These are phyloP conservation scores for Leucophenga maculata DNA, from an alignment of 2,888 invertebrate species.

Conservation along the genomic window DNA sequence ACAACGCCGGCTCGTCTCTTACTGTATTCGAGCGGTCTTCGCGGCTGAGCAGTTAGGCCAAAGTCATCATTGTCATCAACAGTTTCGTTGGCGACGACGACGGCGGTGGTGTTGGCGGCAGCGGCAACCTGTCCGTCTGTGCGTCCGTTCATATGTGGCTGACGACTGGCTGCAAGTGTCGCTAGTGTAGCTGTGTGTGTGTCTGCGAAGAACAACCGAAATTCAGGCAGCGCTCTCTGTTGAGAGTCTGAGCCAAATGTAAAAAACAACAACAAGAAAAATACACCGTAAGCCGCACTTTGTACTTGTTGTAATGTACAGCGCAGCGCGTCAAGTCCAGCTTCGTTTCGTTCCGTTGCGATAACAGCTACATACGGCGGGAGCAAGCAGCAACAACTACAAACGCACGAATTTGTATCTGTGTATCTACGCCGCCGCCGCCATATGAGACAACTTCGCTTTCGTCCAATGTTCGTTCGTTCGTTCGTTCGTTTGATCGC, in stretches of 20 bases:
- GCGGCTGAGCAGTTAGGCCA: constrained; percentile 69
- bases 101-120: constrained; percentile 14
- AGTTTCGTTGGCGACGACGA: neutral
- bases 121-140: constrained; percentile 16
- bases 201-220: constrained; percentile 10
- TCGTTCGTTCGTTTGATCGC: no score
- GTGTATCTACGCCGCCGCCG: neutral
- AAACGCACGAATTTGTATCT: neutral
- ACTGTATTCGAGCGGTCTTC: constrained; percentile 71
- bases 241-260: neutral
- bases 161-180: neutral
- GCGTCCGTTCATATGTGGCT: neutral
- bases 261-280: constrained; percentile 48
- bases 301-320: constrained; percentile 39
- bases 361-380: constrained; percentile 16
- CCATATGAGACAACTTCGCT: constrained; percentile 49
- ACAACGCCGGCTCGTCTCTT: constrained; percentile 72
- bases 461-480: constrained; percentile 46
- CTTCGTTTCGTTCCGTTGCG: constrained; percentile 14
- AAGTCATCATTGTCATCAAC: constrained; percentile 45
- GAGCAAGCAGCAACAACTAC: constrained; percentile 5
- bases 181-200: constrained; percentile 15
- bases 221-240: constrained; percentile 30
- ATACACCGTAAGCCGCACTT: constrained; percentile 63
- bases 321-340: constrained; percentile 17